Evolutionary conservation across 2,888 invertebrate genomes (phyloP), one percentile per base, ranked within the genome.

Genomic region (Lapara coniferarum): DNA sequence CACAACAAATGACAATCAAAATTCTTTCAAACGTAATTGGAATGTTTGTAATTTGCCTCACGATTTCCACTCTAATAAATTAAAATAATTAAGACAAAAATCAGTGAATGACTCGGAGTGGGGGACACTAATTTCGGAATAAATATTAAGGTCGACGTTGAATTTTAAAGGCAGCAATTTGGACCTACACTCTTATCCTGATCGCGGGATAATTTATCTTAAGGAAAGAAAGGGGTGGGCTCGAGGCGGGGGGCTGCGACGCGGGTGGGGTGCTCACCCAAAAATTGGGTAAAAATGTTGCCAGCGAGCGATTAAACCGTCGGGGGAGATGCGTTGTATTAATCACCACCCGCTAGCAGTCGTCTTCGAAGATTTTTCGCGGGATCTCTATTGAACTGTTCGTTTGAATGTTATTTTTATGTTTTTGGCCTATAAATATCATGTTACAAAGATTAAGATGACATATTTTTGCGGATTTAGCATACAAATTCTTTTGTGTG

Each of bases 231-330:
- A 93, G 92, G 93, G 93, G 92, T 93, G 92, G 92, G 87, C 81
- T 72, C 74, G 80, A 78, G 71, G 81, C 79, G 78, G 71, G 79
- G 81, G 79, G 78, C 75, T 72, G 72, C 75, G 78, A 82, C 81
- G 84, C 83, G 77, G 79, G 78, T 77, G 75, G 75, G 78, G 82
- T 77, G 79, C 73, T 84, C 85, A 68, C 89, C 91, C 92, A 93
- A 93, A 93, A 93, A 93, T 93, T 93, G 93, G 92, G 93, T 93
- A 93, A 93, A 93, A 93, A 93, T 93, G 93, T 93, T 93, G 91
- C 93, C 92, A 91, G 92, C 92, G 81, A 92, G 86, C 93, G 93
- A 93, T 93, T 93, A 93, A 93, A 93, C 91, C 90, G 90, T 91
- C 84, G 90, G 86, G 92, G 93, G 93, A 90, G 93, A 93, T 93